Evolutionary conservation across 2,888 invertebrate species (phyloP), one percentile per base, ranked within the genome.

Genomic region (Aproaerema taeniolella): DNA sequence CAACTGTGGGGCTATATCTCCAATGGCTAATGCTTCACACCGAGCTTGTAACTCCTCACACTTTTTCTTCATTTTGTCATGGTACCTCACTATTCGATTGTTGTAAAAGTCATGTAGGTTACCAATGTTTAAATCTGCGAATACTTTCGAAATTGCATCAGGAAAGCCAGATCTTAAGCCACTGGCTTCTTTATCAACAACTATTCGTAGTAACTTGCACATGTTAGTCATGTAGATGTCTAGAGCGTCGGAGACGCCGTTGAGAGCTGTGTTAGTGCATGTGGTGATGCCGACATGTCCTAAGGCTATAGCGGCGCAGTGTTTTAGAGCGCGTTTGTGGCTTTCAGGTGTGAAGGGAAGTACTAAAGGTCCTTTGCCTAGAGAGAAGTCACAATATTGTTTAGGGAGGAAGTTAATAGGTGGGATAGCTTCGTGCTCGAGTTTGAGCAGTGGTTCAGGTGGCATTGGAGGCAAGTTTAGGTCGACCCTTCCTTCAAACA

Each of bases 341-440:
- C 86, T 85, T 55, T 86, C 82, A 9, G 75, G 70, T n/a, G 85
- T 81, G 42, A 86, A 81, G 0, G 87, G 82, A 26, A 76, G 53
- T 34, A 86, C 67, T 10, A 76, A 61, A 1, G 76, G 71, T 0
- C 83, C 83, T 58, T 69, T 81, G 0, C 87, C 87, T 2, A 76
- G 53, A 2, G 85, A 77, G 58, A 87, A 87, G 37, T 83, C 76
- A 47, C 83, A 80, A 50, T 83, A 86, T 12, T 76, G 52, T 52
- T 86, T 86, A 30, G 68, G 71, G 3, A 85, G 55, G 45, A 81
- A 81, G 52, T 82, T 76, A 1, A 86, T 72, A 0, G 85, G 83
- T 4, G 75, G 67, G 3, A 53, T 62, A 5, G 65, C 53, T 50
- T 67, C 62, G 31, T 83, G 86, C 58, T 77, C 78, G 8, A 67